Conservation (phyloP, 2,888 invertebrate species). For the Sycophila texana region DNA sequence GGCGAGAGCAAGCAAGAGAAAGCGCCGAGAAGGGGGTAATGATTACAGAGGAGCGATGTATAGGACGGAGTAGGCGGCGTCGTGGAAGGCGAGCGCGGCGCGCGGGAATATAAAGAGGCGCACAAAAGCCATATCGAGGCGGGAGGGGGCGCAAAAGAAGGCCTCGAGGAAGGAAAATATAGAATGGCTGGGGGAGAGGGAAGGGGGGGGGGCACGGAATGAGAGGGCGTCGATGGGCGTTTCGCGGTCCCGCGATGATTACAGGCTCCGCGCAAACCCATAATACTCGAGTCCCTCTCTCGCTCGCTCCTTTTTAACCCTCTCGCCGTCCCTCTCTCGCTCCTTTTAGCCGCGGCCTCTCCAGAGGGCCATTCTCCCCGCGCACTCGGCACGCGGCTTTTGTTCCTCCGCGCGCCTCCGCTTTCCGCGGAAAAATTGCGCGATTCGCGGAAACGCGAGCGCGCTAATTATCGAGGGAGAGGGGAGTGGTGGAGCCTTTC, state of each 20-base stretch:
- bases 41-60: conserved; percentile 50
- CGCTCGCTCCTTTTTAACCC: conserved; percentile 58
- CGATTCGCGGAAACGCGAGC: conserved; percentile 36
- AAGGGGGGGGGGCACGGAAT: conserved; percentile 36
- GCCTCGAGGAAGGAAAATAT: conserved; percentile 26
- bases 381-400: background rate
- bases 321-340: conserved; percentile 30
- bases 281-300: conserved; percentile 71
- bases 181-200: conserved; percentile 1
- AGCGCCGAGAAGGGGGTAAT: conserved; percentile 63
- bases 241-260: conserved; percentile 75
- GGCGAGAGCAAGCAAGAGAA: conserved; percentile 59
- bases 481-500: background rate
- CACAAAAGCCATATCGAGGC: conserved; percentile 41
- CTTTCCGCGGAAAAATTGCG: background rate
- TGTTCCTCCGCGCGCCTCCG: conserved; percentile 23
- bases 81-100: conserved; percentile 24
- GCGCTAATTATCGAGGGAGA: conserved; percentile 43
- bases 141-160: conserved; percentile 59
- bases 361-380: background rate
- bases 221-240: conserved; percentile 74
- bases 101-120: conserved; percentile 34
- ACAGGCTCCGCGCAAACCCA: conserved; percentile 71
- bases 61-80: conserved; percentile 52
- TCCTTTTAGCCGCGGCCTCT: background rate